Evolutionary conservation across 2,113 vertebrate genomes (phyloP).

Genomic region (Romanogobio albipinnatus): DNA sequence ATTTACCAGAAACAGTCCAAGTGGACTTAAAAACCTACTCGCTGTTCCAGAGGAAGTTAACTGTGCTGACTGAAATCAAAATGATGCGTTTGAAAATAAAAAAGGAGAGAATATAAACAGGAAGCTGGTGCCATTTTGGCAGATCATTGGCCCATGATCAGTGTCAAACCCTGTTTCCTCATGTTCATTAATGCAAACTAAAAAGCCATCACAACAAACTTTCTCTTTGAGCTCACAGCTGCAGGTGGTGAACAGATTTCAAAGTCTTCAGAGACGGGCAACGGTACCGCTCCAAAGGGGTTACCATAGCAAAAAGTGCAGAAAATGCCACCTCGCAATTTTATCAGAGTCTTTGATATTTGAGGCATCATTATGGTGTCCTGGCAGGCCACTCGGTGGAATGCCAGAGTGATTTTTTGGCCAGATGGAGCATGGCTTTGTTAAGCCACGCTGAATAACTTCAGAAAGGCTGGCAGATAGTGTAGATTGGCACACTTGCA

Average conservation of each 20-base stretch:
- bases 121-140: not conserved
- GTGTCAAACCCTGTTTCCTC: not conserved
- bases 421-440: slow-evolving; percentile 47
- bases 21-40: not conserved
- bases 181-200: slow-evolving; percentile 42
- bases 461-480: slow-evolving; percentile 34
- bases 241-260: slow-evolving; percentile 39
- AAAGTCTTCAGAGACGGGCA: not conserved
- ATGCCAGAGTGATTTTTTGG: slow-evolving; percentile 25
- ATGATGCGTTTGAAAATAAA: not conserved
- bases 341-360: slow-evolving; percentile 51
- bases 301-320: slow-evolving; percentile 30
- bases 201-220: slow-evolving; percentile 17
- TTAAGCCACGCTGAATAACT: slow-evolving; percentile 23
- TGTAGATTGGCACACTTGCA: slow-evolving; percentile 26
- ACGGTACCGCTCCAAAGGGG: slow-evolving; percentile 1
- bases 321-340: slow-evolving; percentile 44
- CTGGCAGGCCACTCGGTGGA: slow-evolving; percentile 36
- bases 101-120: not conserved
- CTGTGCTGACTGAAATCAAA: not conserved
- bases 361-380: slow-evolving; percentile 50
- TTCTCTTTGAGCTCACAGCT: slow-evolving; percentile 22
- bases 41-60: not conserved
- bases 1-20: not conserved
- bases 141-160: not conserved